Base-by-base conservation (phyloP, 2,113 vertebrate genomes). In the Percopsis transmontana region DNA sequence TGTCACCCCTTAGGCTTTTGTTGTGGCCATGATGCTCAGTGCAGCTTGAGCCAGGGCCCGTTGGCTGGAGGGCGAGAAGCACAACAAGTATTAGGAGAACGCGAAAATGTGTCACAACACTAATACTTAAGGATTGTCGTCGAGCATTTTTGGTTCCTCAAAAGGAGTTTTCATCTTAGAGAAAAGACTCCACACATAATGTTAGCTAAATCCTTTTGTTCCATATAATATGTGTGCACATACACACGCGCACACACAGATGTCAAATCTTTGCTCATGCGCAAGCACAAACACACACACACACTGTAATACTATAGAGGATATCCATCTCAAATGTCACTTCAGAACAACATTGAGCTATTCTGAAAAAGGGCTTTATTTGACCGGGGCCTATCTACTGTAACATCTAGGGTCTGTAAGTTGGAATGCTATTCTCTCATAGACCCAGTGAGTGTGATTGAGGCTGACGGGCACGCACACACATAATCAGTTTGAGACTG, bases 1-100 rank as follows among this genome's bases (percentile, higher is more conserved):
- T 83, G 79, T 86, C 71, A 78, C 65, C 77, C 86, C 79, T 51
- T 23, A 74, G 90, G 86, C 84, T 41, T 59, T 60, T 88, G 27
- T 90, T 87, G 89, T 87, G 86, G 76, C 70, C 71, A 74, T 47
- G 67, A 65, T 55, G 61, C 73, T 66, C 69, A 66, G 67, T 77
- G 81, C 62, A 70, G 77, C 80, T 74, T 62, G 70, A 82, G 80
- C 81, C 55, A 20, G 67, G 79, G 68, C 79, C 77, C 85, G 80
- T 81, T 84, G 85, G 81, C 77, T 40, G 3, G 59, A 62, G 70
- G 65, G 65, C 58, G 50, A 24, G 53, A 51, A 19, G 15, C 12
- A 18, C 66, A 42, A 9, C 41, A 2, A n/a, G 57, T 15, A 38
- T 48, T 20, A 12, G n/a, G 45, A 33, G 54, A 42, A 38, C 7